Conservation (phyloP, 2,113 vertebrate species). For the Eira barbara region DNA sequence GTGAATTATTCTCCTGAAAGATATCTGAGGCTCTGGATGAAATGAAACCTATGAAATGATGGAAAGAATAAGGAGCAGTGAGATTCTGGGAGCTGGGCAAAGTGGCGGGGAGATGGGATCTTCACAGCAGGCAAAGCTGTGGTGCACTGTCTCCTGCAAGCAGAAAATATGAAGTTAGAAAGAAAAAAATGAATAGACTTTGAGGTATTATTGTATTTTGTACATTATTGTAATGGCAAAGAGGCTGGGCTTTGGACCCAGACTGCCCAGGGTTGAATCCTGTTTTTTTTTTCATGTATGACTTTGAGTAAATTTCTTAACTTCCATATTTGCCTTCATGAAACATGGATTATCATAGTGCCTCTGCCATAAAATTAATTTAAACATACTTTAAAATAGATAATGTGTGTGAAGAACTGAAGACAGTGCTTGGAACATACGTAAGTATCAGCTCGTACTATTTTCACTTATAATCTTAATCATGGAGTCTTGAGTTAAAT, state of each 20-base stretch:
- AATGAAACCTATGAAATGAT: neutral
- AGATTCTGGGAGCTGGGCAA: rapidly evolving
- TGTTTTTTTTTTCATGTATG: neutral
- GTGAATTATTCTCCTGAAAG: neutral
- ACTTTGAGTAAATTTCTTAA: neutral
- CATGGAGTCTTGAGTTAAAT: neutral
- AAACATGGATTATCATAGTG: neutral
- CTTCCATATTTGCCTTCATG: neutral
- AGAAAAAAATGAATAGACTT: neutral
- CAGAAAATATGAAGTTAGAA: neutral
- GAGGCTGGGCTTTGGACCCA: neutral
- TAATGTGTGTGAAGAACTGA: neutral
- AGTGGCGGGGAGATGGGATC: rapidly evolving
- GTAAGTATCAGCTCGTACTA: neutral
- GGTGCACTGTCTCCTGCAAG: neutral
- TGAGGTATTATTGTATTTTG: neutral
- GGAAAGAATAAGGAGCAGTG: neutral
- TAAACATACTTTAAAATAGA: neutral
- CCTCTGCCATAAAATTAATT: neutral
- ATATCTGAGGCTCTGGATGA: neutral
- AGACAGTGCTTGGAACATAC: neutral
- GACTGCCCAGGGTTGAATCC: neutral
- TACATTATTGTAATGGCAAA: neutral
- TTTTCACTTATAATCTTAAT: neutral
- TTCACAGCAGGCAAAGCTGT: too few species aligned